Base-by-base conservation (phyloP, 2,797 vertebrate genomes). In the Aplochiton taeniatus region DNA sequence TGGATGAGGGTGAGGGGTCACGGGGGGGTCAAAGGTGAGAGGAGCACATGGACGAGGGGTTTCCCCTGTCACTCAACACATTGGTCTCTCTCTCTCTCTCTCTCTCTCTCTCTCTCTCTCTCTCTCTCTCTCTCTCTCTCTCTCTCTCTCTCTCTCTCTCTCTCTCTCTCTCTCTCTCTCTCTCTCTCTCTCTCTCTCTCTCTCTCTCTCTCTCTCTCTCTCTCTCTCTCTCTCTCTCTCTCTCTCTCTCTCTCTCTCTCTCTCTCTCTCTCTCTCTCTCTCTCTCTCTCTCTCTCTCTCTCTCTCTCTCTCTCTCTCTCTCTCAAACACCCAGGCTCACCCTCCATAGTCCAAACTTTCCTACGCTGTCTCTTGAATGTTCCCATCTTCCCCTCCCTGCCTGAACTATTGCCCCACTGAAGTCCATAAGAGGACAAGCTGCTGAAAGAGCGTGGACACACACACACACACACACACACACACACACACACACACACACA, bases 261-360 rank as follows among this genome's bases (percentile, higher is more conserved):
- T 31, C 31, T 31, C 31, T 31, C 31, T 6, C 6, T 31, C 31
- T 31, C 6, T 14, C 48, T 20, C 31, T 31, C 31, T 31, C 31
- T n/a, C 31, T 31, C 31, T 31, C 6, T 31, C 31, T 31, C 31
- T 58, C 4, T 44, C 42, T 45, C 41, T 16, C 31, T 43, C 43
- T 58, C 55, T n/a, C 47, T 48, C 49, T 13, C 14, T 4, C 48
- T 48, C 47, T n/a, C 8, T 17, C 13, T 45, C 43, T 57, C 43
- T 17, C 49, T 45, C 45, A 31, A 9, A 18, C 48, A 63, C 71
- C 72, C 77, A 75, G 75, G 72, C 14, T 68, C 31, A 13, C 54
- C 31, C 54, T 56, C 8, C 31, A 14, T 11, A 5, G 13, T 31
- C 54, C 19, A 56, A 43, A 45, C 56, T 58, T 7, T 31, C 6